Conservation (phyloP, 2,888 invertebrate genomes). For the Acheta domesticus region DNA sequence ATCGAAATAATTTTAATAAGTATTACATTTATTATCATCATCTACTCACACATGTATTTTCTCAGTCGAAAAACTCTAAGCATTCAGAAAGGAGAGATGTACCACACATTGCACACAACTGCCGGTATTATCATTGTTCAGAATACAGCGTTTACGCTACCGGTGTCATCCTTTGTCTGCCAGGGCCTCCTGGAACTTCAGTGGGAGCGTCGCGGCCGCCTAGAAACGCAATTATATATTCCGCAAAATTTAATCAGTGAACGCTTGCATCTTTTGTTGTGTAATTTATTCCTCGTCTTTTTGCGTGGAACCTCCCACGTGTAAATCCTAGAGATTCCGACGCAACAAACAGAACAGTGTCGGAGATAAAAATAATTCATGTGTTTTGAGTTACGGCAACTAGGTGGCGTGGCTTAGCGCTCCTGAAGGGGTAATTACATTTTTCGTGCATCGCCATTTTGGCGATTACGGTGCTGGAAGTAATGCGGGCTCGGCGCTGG, state of each 20-base stretch:
- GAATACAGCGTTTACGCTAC: too few relatives aligned
- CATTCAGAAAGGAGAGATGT: too few relatives aligned
- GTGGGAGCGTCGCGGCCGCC: background rate
- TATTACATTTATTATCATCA: too few relatives aligned
- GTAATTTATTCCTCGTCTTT: slow-evolving; percentile 18
- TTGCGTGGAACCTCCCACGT: background rate
- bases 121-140: too few relatives aligned
- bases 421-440: slow-evolving; percentile 18
- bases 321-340: slow-evolving; percentile 5
- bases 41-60: too few relatives aligned
- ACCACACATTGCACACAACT: too few relatives aligned
- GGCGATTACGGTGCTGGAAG: background rate
- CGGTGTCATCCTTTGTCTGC: too few relatives aligned
- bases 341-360: background rate
- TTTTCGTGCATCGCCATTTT: slow-evolving; percentile 18
- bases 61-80: too few relatives aligned
- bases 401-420: background rate
- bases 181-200: too few relatives aligned
- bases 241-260: slow-evolving; percentile 8
- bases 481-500: background rate
- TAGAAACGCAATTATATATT: background rate
- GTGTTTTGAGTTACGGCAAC: slow-evolving; percentile 9
- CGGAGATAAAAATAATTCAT: slow-evolving; percentile 18
- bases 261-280: background rate
- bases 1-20: too few relatives aligned